Base-by-base conservation (phyloP, 2,888 invertebrate species). In the Drosophila ochracea region DNA sequence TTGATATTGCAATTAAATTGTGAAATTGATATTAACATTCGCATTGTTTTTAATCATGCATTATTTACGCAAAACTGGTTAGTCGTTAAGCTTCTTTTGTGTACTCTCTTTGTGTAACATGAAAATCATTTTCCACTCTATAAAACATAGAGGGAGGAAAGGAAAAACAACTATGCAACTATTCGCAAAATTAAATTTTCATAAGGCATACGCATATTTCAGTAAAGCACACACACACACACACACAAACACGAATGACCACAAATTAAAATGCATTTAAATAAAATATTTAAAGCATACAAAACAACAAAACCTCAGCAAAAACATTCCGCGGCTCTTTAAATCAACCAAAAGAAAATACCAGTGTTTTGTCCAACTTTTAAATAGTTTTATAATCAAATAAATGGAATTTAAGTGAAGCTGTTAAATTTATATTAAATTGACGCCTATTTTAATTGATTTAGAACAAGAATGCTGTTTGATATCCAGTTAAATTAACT, bases 181-280 rank as follows among this genome's bases (percentile, higher is more conserved):
- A 25, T 47, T 47, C 43, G 72, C 64, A 73, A 82, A 82, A 89
- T 73, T 76, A 84, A 86, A 72, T 73, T 86, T 83, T 75, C 70
- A 85, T 73, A 68, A 68, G 73, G 57, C 33, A 21, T 59, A 63
- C 72, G 60, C 68, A 76, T 64, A 66, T 64, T 69, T 63, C 57
- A 68, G 76, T 80, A 76, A 89, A 78, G 67, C 86, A 85, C 35
- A 39, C 47, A 30, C 49, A 64, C 25, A 37, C 31, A 28, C 35
- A 25, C 25, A 25, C 25, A 25, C 25, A 25, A 25, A 25, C 25
- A 41, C 47, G n/a, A 5, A 19, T 28, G 39, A 62, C 76, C 80
- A 57, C 80, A 80, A 78, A 76, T 80, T 72, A 68, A 68, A 78
- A 80, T 80, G 66, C 66, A 64, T 80, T 80, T 80, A 65, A 67